phyloP scores from a whole-genome alignment of 1,140 invertebrate species.

The Reticulitermes speratus region DNA sequence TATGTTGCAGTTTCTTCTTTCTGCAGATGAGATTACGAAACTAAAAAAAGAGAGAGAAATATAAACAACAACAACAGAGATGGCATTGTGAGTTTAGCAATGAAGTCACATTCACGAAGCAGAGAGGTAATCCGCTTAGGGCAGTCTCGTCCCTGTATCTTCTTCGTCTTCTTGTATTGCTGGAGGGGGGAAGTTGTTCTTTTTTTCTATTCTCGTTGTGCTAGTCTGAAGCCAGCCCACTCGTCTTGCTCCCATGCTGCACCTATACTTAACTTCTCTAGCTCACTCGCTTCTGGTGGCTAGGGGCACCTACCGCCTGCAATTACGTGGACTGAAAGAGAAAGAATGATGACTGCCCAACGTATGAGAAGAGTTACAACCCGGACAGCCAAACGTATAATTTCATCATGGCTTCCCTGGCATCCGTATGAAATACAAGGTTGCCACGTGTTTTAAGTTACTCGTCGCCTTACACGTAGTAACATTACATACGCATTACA shows the following conservation, averaged over 20 bases:
- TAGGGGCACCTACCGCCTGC: background rate
- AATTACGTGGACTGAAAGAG: background rate
- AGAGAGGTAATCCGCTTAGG: background rate
- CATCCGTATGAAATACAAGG: background rate
- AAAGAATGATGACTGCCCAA: background rate
- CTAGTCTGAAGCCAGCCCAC: background rate
- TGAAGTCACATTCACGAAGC: background rate
- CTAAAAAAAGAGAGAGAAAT: background rate
- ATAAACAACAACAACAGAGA: background rate
- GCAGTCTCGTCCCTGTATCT: constrained; percentile 8
- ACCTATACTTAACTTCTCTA: constrained; percentile 11
- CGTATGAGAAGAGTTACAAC: background rate
- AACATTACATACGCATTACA: background rate
- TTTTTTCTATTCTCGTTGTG: background rate
- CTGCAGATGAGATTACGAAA: background rate
- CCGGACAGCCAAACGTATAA: background rate
- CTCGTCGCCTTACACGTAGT: background rate
- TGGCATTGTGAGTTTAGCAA: background rate
- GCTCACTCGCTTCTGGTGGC: background rate
- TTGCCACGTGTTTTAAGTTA: background rate
- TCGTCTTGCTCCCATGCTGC: background rate
- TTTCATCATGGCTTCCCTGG: background rate
- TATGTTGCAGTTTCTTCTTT: constrained; percentile 2
- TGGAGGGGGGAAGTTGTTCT: background rate
- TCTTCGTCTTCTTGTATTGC: background rate